Percentiles rank a stretch among this genome's conserved stretches.
Evolutionary conservation across 2,888 invertebrate species (phyloP).

Genomic region (Tribolium freemani): DNA sequence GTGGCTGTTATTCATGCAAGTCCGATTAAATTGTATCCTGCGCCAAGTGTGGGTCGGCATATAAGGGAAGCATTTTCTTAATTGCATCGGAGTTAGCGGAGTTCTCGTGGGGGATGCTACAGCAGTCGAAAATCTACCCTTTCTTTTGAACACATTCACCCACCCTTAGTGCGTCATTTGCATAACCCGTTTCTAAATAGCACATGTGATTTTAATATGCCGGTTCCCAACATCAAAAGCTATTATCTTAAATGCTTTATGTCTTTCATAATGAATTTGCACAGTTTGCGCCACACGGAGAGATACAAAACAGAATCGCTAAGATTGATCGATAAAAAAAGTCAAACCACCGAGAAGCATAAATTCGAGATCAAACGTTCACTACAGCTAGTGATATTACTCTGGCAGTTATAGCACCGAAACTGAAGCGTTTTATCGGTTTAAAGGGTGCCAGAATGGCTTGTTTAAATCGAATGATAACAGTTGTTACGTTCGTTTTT

Average conservation of each 20-base stretch:
- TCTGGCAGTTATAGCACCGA: constrained; percentile 28
- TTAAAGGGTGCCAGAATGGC: constrained; percentile 29
- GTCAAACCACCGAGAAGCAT: not conserved
- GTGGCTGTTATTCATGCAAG: constrained; percentile 3
- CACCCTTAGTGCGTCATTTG: constrained; percentile 42
- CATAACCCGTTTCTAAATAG: constrained; percentile 50
- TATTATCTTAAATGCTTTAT: constrained; percentile 56
- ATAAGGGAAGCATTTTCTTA: constrained; percentile 35
- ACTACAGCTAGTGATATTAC: constrained; percentile 5
- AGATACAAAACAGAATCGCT: not conserved
- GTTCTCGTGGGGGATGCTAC: constrained; percentile 33
- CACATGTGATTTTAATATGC: constrained; percentile 55
- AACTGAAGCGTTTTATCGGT: constrained; percentile 23
- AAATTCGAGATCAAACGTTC: constrained; percentile 24
- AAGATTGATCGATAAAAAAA: not conserved
- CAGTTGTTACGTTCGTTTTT: constrained; percentile 28
- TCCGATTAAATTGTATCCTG: constrained; percentile 17
- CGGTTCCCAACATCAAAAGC: constrained; percentile 54
- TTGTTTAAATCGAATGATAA: constrained; percentile 33
- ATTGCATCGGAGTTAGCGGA: constrained; percentile 25
- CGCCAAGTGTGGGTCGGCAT: not conserved
- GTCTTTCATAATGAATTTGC: constrained; percentile 51
- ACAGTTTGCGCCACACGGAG: constrained; percentile 30
- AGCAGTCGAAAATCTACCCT: constrained; percentile 40
- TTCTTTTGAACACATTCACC: constrained; percentile 33